phyloP scores from a whole-genome alignment of 2,797 vertebrate genomes.

The Myripristis murdjan region DNA sequence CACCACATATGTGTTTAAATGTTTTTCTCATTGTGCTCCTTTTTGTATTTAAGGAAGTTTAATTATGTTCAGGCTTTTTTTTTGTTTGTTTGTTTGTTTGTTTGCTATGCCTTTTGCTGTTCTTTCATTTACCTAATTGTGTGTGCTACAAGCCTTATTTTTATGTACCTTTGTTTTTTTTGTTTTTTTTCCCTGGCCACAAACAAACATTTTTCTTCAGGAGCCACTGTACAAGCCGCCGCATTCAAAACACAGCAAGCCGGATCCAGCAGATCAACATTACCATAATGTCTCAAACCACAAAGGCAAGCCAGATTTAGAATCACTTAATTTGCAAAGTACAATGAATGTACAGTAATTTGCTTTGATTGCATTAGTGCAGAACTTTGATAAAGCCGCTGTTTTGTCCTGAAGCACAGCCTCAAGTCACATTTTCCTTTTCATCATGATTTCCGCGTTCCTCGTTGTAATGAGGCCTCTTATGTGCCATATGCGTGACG shows the following conservation, averaged over 20 bases:
- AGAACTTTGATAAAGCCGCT: constrained; percentile 18
- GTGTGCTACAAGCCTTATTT: background rate
- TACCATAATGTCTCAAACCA: constrained; percentile 7
- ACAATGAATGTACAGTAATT: constrained; percentile 8
- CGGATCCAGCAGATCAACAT: background rate
- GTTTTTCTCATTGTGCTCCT: background rate
- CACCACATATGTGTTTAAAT: background rate
- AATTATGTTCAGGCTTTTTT: background rate
- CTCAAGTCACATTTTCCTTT: constrained; percentile 57
- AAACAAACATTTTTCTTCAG: background rate
- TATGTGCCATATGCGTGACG: constrained; percentile 56
- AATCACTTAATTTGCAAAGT: constrained; percentile 5
- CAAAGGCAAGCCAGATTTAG: constrained; percentile 1
- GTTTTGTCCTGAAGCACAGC: constrained; percentile 56
- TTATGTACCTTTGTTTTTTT: background rate
- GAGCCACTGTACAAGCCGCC: too few species aligned
- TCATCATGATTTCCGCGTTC: constrained; percentile 22
- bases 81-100: too few species aligned
- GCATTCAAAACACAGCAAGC: background rate
- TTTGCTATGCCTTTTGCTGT: too few species aligned
- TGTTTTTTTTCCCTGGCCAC: background rate
- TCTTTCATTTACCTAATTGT: too few species aligned
- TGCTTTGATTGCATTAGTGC: constrained; percentile 38
- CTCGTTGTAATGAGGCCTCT: constrained; percentile 54
- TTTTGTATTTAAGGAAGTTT: background rate